Evolutionary conservation across 2,113 vertebrate genomes (phyloP).

Genomic region (Galeopterus variegatus): DNA sequence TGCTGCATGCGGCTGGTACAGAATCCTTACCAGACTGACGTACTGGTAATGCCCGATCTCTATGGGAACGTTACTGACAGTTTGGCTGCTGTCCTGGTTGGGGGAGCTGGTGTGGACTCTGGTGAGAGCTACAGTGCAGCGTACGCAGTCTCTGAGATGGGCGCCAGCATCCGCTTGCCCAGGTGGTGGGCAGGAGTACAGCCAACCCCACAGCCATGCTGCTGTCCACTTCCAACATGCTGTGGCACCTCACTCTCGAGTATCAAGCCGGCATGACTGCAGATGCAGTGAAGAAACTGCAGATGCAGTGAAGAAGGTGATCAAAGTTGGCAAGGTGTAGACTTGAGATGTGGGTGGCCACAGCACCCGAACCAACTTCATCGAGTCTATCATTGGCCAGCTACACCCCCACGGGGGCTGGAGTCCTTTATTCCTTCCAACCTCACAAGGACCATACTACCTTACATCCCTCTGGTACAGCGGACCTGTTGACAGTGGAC

Average conservation of each 20-base stretch:
- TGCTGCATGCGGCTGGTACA: slow-evolving; percentile 99
- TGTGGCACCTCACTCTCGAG: slow-evolving; percentile 96
- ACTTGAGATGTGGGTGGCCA: slow-evolving; percentile 97
- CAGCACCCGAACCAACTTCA: slow-evolving; percentile 96
- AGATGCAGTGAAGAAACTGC: slow-evolving; percentile 96
- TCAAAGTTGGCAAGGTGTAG: slow-evolving; percentile 97
- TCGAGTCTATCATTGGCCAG: slow-evolving; percentile 94
- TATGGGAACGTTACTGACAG: slow-evolving; percentile 99
- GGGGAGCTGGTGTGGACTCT: slow-evolving; percentile 97
- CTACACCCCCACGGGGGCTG: slow-evolving; percentile 92
- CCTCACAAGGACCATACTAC: slow-evolving; percentile 78
- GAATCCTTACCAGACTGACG: slow-evolving; percentile 98
- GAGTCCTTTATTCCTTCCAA: slow-evolving; percentile 79
- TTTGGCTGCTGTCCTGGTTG: slow-evolving; percentile 96
- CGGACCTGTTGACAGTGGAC: slow-evolving; percentile 74
- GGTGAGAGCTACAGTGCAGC: slow-evolving; percentile 98
- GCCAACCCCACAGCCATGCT: slow-evolving; percentile 99
- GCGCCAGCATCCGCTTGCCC: slow-evolving; percentile 97
- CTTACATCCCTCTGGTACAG: slow-evolving; percentile 71
- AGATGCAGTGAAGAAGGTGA: slow-evolving; percentile 97
- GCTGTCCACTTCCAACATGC: slow-evolving; percentile 96
- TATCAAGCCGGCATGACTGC: slow-evolving; percentile 95
- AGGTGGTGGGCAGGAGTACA: slow-evolving; percentile 98
- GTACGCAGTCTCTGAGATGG: slow-evolving; percentile 97
- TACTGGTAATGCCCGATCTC: slow-evolving; percentile 98